Conservation (phyloP, 2,888 invertebrate species). For the Dicranocentrus wangi region DNA sequence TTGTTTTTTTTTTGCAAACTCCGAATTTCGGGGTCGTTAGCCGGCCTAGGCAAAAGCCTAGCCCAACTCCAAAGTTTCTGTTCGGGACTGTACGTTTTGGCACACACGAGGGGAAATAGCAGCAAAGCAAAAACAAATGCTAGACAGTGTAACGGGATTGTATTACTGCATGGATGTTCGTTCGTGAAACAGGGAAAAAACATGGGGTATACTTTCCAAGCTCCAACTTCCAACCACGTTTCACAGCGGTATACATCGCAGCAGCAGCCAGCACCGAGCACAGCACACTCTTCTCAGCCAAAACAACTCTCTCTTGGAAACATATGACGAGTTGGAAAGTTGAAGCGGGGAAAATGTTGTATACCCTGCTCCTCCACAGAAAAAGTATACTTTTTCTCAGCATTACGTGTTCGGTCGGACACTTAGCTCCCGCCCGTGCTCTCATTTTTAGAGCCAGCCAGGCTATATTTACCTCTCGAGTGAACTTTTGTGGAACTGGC, state of each 20-base stretch:
- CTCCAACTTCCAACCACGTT: neutral
- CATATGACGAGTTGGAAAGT: too few species aligned
- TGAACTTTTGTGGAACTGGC: constrained; percentile 26
- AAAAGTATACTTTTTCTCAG: neutral
- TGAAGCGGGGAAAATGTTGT: too few species aligned
- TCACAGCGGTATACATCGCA: too few species aligned
- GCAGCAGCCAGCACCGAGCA: too few species aligned
- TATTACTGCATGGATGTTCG: too few species aligned
- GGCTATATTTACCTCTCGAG: constrained; percentile 51
- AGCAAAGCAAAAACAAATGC: neutral
- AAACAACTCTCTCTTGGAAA: too few species aligned
- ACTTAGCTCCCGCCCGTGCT: constrained; percentile 12
- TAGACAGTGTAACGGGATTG: too few species aligned
- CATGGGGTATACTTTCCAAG: neutral
- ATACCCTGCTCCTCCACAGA: neutral
- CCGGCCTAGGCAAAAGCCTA: constrained; percentile 68
- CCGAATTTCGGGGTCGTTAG: constrained; percentile 67
- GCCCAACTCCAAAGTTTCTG: constrained; percentile 62
- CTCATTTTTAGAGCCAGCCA: constrained; percentile 55
- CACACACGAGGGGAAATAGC: constrained; percentile 38
- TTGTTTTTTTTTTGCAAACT: constrained; percentile 52
- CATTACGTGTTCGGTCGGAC: too few species aligned
- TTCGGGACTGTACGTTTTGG: constrained; percentile 63
- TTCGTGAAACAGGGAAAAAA: too few species aligned
- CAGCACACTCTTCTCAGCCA: too few species aligned